These are phyloP conservation scores for Drosophila obscura DNA, from an alignment of 1,140 invertebrate genomes.

Conservation along the genomic window DNA sequence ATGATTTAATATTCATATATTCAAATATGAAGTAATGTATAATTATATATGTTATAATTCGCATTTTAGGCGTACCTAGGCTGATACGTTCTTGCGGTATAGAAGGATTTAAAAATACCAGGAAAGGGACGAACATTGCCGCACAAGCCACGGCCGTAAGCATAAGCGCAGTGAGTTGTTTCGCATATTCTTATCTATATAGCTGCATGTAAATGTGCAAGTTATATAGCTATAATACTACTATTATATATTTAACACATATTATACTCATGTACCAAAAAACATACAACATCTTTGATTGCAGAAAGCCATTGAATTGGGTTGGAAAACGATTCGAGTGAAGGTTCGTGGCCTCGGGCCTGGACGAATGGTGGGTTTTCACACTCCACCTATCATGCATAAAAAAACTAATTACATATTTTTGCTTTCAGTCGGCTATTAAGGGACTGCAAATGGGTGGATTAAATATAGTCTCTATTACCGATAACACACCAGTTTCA, in stretches of 20 bases:
- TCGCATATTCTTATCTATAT: background rate
- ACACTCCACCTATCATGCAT: background rate
- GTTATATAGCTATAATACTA: too few relatives aligned
- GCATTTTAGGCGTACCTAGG: constrained; percentile 85
- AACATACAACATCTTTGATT: background rate
- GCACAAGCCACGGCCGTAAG: constrained; percentile 95
- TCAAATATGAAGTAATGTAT: too few relatives aligned
- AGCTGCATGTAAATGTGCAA: too few relatives aligned
- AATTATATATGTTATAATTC: background rate
- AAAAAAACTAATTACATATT: background rate
- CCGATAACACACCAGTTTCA: constrained; percentile 93
- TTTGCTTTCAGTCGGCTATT: constrained; percentile 90
- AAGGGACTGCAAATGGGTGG: constrained; percentile 96
- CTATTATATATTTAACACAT: background rate
- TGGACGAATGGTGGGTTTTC: constrained; percentile 90
- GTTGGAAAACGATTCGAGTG: constrained; percentile 90
- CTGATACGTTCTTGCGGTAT: constrained; percentile 90
- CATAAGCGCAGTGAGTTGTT: constrained; percentile 66
- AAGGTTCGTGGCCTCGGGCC: constrained; percentile 92
- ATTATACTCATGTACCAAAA: too few relatives aligned
- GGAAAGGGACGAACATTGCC: constrained; percentile 97
- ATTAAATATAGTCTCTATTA: constrained; percentile 94
- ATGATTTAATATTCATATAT: background rate
- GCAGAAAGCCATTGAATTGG: constrained; percentile 90
- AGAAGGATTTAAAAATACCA: constrained; percentile 97